Conservation (phyloP, 2,113 vertebrate species). For the Pelecanus crispus region DNA sequence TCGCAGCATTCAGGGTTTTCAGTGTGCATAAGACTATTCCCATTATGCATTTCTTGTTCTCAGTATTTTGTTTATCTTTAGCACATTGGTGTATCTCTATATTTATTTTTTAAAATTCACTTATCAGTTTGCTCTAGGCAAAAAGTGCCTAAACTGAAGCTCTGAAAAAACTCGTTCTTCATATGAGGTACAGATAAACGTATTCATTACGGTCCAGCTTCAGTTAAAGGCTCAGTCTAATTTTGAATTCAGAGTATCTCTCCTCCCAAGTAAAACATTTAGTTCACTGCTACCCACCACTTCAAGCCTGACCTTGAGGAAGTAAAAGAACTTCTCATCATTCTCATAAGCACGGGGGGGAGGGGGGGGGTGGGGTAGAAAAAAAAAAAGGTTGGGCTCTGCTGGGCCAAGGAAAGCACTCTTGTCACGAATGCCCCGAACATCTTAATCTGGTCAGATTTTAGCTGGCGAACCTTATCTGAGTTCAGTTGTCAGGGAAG, state of each 20-base stretch:
- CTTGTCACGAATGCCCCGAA: background rate
- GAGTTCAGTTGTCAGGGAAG: constrained; percentile 2
- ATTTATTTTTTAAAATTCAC: constrained; percentile 1
- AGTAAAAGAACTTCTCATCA: background rate
- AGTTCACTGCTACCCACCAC: background rate
- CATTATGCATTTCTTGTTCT: background rate
- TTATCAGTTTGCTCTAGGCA: background rate
- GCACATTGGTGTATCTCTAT: background rate
- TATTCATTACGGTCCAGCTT: background rate
- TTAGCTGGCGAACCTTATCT: constrained; percentile 24
- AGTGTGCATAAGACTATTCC: background rate
- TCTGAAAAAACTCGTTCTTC: background rate
- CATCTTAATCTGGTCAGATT: background rate
- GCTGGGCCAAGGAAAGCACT: background rate
- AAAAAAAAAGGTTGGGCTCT: background rate
- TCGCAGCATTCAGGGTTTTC: background rate
- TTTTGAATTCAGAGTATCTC: background rate
- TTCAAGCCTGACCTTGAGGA: constrained; percentile 31
- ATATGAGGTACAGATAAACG: background rate
- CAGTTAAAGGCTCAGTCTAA: background rate
- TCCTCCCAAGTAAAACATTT: background rate
- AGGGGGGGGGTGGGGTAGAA: no score
- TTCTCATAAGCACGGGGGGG: background rate
- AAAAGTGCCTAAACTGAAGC: background rate
- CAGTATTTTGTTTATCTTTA: background rate